phyloP scores from a whole-genome alignment of 2,797 vertebrate species.

The Centroberyx gerrardi region DNA sequence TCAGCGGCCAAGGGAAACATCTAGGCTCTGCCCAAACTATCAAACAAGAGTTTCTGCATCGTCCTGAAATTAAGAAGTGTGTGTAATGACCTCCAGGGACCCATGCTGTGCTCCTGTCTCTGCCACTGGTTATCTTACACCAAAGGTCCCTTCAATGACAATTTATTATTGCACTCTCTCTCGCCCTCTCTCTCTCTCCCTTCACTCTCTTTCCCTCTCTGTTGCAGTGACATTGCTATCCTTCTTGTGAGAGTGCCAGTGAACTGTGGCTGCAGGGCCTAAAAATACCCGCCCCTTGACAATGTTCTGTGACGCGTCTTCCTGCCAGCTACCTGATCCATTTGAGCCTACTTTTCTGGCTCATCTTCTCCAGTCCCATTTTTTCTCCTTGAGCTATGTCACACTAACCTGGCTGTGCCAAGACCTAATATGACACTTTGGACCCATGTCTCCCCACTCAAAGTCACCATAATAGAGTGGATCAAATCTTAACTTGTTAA shows the following conservation, averaged over 20 bases:
- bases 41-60: conserved; percentile 55
- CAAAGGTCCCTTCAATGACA: conserved; percentile 84
- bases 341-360: conserved; percentile 74
- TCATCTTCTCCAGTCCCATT: conserved; percentile 70
- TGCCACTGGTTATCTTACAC: conserved; percentile 78
- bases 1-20: conserved; percentile 49
- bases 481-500: conserved; percentile 24
- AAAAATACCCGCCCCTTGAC: conserved; percentile 84
- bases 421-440: conserved; percentile 73
- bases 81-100: conserved; percentile 59
- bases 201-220: conserved; percentile 50
- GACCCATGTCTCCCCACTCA: conserved; percentile 50
- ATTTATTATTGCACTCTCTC: conserved; percentile 73
- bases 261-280: conserved; percentile 76
- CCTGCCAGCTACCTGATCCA: conserved; percentile 80
- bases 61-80: conserved; percentile 62
- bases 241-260: conserved; percentile 79
- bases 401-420: conserved; percentile 72
- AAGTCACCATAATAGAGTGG: conserved; percentile 57
- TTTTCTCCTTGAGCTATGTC: conserved; percentile 79
- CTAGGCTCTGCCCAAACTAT: conserved; percentile 40
- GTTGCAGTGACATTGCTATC: conserved; percentile 78
- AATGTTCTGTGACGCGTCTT: conserved; percentile 73
- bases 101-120: conserved; percentile 64
- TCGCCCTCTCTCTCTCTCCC: conserved; percentile 34